Evolutionary conservation across 2,888 invertebrate genomes (phyloP), one percentile per base, ranked within the genome.

Genomic region (Polydrusus pterygomalis): DNA sequence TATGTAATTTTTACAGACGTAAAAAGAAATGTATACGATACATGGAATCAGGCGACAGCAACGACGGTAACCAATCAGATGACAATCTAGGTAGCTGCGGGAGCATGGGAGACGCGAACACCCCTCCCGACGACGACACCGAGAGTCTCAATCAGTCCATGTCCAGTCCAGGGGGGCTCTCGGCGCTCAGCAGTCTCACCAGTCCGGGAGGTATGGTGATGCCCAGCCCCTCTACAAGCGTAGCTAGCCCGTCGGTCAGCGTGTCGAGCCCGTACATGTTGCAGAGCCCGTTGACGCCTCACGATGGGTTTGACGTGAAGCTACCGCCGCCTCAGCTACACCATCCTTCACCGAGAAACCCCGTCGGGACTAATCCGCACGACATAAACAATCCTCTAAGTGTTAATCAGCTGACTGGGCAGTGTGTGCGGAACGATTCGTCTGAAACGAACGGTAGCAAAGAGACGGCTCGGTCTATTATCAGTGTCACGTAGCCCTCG

Each of bases 11-110:
- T 91, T 90, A 6, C 91, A 97, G 97, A 91, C 96, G 97, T 91
- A 97, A 97, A 93, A 97, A 97, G 90, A 97, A 97, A 90, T 97
- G 97, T 91, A 95, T 97, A 86, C 95, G 97, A 83, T 97, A 97
- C 90, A 94, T 96, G 94, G 97, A 96, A 90, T 93, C 94, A 82
- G 90, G 90, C 80, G 93, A 92, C 84, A 90, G 90, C 80, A 91
- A 90, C 81, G 90, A 89, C 80, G 90, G 90, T 77, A 91, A 91
- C 82, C 92, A 91, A 84, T 92, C 91, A 78, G 93, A 93, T 86
- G 93, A 93, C 83, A 93, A 94, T 84, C 88, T 94, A 81, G 95
- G 94, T 83, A 93, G 96, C 85, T 93, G 95, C 85, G 93, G 94
- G 85, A 93, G 96, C 89, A 92, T 93, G 86, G 91, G 93, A 81